A percentile compares a stretch with the other conserved stretches of the same genome.
phyloP scores from a whole-genome alignment of 1,140 invertebrate species.

The Drosophila kikkawai region DNA sequence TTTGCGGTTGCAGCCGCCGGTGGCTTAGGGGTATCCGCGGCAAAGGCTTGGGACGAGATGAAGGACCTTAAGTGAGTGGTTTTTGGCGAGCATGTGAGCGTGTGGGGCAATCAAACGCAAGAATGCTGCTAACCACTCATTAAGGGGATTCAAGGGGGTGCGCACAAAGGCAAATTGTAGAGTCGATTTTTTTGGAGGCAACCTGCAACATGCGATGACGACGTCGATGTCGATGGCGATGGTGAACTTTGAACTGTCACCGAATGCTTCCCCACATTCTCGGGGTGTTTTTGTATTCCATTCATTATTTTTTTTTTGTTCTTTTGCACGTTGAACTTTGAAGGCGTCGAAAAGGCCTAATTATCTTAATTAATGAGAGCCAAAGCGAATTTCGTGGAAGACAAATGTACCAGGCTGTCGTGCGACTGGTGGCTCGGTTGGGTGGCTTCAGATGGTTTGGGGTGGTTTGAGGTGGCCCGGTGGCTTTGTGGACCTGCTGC shows the following conservation, averaged over 20 bases:
- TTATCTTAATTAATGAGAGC: constrained; percentile 83
- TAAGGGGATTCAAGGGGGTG: constrained; percentile 46
- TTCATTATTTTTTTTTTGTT: constrained; percentile 32
- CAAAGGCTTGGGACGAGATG: not conserved
- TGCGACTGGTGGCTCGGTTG: constrained; percentile 22
- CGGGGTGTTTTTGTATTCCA: constrained; percentile 25
- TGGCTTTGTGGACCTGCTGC: constrained; percentile 30
- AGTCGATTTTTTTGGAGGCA: constrained; percentile 5
- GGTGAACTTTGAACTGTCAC: constrained; percentile 63
- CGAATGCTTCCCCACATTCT: constrained; percentile 26
- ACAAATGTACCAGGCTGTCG: constrained; percentile 67
- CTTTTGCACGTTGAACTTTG: constrained; percentile 71
- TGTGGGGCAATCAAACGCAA: constrained; percentile 48
- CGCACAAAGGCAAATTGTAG: constrained; percentile 52
- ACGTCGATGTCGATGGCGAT: constrained; percentile 1
- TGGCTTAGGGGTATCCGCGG: not conserved
- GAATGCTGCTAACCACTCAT: constrained; percentile 60
- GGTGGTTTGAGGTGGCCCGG: constrained; percentile 20
- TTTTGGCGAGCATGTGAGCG: constrained; percentile 8
- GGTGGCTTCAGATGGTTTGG: constrained; percentile 1
- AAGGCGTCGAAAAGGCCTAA: constrained; percentile 82
- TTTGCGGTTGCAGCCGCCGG: constrained; percentile 31
- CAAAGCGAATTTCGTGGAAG: constrained; percentile 81
- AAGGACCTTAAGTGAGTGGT: constrained; percentile 20
- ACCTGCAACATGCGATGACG: constrained; percentile 33